Base-by-base conservation (phyloP, 2,797 vertebrate genomes). In the Halcyon chelicuti region DNA sequence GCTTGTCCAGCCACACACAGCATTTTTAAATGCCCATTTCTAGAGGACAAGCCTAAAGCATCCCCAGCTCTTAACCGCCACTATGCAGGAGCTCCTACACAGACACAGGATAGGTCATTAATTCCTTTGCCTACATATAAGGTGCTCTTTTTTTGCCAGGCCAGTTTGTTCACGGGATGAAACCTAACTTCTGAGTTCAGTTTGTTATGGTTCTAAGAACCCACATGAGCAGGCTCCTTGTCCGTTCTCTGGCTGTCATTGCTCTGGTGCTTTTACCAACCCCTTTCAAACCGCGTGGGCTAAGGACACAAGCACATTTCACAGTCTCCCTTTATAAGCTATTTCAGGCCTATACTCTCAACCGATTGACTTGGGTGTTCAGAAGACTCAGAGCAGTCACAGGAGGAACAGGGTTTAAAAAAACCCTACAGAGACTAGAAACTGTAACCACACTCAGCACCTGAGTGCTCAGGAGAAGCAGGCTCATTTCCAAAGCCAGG, bases 221-320 rank as follows among this genome's bases (percentile, higher is more conserved):
- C 66, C 14, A 22, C 15, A 39, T 17, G 4, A 70, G 22, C 44
- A 75, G 54, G 19, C 75, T 79, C 49, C 44, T 73, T 37, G 12
- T 73, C 78, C 68, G 33, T 47, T 20, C 47, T 67, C 67, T 37
- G 31, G 31, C 29, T 78, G 78, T n/a, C 19, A 33, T 1, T 31
- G 49, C 46, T 37, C 37, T 35, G 18, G 28, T 52, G 58, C 44
- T 86, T 88, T 68, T 35, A 82, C 21, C 29, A 68, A 91, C 68
- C 7, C 16, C 26, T 12, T 76, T 73, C 55, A 51, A 70, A 35
- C 7, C 0, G 0, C 40, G 21, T 47, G 31, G 26, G n/a, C 29
- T 35, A 68, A 52, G 31, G 31, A 79, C 18, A 51, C 72, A 80
- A 60, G 5, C 31, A 63, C 29, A 60, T 75, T 76, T 60, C 49